Base-by-base conservation (phyloP, 2,888 invertebrate genomes). In the Augochlorella aurata region DNA sequence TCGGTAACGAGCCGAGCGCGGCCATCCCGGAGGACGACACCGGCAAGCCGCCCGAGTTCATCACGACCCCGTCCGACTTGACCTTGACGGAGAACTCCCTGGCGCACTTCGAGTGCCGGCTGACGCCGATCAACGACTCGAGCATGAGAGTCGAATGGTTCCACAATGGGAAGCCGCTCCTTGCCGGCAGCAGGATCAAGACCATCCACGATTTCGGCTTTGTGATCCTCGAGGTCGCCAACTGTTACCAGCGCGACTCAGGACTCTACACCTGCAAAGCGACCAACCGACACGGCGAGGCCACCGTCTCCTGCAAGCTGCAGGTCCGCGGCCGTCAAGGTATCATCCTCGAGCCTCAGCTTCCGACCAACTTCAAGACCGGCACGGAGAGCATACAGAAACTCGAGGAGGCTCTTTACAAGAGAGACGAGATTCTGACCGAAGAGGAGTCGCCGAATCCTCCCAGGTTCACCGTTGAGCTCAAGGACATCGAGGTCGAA, bases 171-270 rank as follows among this genome's bases (percentile, higher is more conserved):
- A 97, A 98, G 94, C 97, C 98, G 5, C 95, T 99, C 82, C 95
- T 97, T 93, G 97, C 98, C 77, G 98, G 98, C 81, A 98, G 98
- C 8, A 96, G 98, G 92, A 97, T 98, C 87, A 99, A 99, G 94
- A 98, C 99, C 0, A 98, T 98, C 89, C 98, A 98, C 91, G 99
- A 99, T 93, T 99, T 99, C 94, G 99, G 99, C 75, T 99, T 98
- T 93, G 99, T 99, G 9, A 98, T 99, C 89, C 95, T 99, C 84
- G 99, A 99, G 95, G 97, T 99, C 77, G 97, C 97, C 68, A 98
- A 98, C 83, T 98, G 98, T 79, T 98, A 98, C 91, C 97, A 97
- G 93, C 96, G 98, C 76, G 99, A 99, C 93, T 97, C 98, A 63
- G 99, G 98, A 45, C 95, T 98, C 71, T 98, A 98, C 90, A 97